Percentiles rank a stretch among this genome's conserved stretches.
phyloP scores from a whole-genome alignment of 2,113 vertebrate genomes.

The Pogona vitticeps region DNA sequence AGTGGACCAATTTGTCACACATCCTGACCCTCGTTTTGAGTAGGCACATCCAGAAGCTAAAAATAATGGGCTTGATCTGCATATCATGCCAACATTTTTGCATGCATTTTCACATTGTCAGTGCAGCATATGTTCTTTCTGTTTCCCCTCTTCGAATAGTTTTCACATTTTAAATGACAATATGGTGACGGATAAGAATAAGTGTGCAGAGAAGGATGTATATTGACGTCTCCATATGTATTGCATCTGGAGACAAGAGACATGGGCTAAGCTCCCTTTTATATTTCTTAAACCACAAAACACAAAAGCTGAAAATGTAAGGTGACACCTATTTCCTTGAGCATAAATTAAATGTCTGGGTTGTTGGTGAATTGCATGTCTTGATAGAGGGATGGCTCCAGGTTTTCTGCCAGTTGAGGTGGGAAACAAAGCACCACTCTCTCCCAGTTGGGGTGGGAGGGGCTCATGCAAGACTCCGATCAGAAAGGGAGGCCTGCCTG shows the following conservation, averaged over 20 bases:
- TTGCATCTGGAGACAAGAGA: background rate
- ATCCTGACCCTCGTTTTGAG: background rate
- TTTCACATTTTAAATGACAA: constrained; percentile 21
- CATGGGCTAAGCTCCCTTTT: background rate
- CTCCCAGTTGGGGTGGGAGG: too few species aligned
- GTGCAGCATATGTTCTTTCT: constrained; percentile 15
- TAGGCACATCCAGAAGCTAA: background rate
- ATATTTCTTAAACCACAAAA: background rate
- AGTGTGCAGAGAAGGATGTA: background rate
- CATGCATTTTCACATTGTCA: constrained; percentile 31
- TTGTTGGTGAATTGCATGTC: too few species aligned
- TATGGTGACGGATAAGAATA: constrained; percentile 7
- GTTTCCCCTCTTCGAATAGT: constrained; percentile 10
- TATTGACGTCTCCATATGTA: background rate
- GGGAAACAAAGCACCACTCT: too few species aligned
- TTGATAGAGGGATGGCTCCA: too few species aligned
- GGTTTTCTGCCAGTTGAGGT: too few species aligned
- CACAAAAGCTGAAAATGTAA: background rate
- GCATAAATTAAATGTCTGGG: background rate
- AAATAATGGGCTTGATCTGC: constrained; percentile 1
- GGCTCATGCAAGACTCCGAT: too few species aligned
- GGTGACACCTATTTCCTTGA: background rate
- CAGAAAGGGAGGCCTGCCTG: too few species aligned
- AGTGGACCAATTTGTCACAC: background rate
- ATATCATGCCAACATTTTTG: constrained; percentile 6